These are phyloP conservation scores for Meloidogyne hapla DNA, from an alignment of 1,140 invertebrate species.

Conservation along the genomic window DNA sequence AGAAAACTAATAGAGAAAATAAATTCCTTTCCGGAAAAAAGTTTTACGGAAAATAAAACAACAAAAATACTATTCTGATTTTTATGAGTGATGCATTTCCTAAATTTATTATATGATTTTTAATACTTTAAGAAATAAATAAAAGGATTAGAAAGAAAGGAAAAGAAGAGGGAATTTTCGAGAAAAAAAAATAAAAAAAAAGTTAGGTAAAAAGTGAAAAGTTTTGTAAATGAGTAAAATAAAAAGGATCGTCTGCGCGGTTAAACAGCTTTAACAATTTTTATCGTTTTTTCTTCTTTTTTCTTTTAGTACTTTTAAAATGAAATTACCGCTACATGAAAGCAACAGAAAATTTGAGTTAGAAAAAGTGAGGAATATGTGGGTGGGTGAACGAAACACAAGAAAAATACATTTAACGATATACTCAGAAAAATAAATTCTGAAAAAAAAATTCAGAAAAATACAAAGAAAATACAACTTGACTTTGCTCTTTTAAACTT, in stretches of 20 bases:
- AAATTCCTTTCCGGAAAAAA: no score
- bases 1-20: no score
- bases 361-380: not conserved
- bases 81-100: no score
- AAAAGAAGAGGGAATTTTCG: no score
- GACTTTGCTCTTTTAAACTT: not conserved
- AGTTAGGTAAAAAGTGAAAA: no score
- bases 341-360: not conserved
- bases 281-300: not conserved
- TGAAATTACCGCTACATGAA: not conserved
- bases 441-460: constrained; percentile 3
- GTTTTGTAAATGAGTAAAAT: not conserved
- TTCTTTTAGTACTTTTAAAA: not conserved
- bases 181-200: no score
- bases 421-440: not conserved
- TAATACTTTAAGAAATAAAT: no score
- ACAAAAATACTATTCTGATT: no score
- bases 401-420: not conserved
- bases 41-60: no score
- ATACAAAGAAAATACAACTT: not conserved
- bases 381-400: not conserved
- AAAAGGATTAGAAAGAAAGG: no score
- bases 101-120: no score
- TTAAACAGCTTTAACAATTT: not conserved
- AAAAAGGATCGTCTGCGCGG: not conserved